phyloP scores from a whole-genome alignment of 2,797 vertebrate species.

The Rhinatrema bivittatum region DNA sequence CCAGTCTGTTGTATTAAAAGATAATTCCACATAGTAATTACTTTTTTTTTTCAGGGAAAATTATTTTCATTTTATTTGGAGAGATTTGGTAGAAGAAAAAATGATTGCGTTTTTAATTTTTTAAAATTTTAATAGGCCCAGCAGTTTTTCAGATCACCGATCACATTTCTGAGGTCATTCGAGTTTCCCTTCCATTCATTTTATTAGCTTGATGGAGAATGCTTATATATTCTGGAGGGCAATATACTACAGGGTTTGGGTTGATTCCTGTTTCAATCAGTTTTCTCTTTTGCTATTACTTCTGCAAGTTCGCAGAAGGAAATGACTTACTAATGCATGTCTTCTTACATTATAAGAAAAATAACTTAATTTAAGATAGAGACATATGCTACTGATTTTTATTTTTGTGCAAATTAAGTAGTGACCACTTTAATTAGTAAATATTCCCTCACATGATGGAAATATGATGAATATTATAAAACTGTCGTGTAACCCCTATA shows the following conservation, averaged over 20 bases:
- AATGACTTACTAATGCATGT: no score
- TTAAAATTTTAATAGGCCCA: neutral
- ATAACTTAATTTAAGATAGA: no score
- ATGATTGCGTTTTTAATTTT: neutral
- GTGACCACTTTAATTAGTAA: no score
- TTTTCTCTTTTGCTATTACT: neutral
- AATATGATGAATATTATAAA: no score
- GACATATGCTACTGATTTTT: no score
- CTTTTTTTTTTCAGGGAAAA: neutral
- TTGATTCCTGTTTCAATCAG: neutral
- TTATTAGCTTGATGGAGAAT: slow-evolving; percentile 1
- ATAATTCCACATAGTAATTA: neutral
- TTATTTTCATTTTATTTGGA: slow-evolving; percentile 3
- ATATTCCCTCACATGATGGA: no score
- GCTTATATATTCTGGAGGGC: neutral
- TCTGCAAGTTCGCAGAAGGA: slow-evolving; percentile 3
- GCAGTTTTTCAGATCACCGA: no score
- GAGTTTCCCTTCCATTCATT: slow-evolving; percentile 18
- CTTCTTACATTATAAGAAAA: no score
- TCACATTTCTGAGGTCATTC: slow-evolving; percentile 8
- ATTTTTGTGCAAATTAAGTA: no score
- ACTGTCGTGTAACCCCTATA: no score
- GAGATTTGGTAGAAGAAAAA: slow-evolving; percentile 2
- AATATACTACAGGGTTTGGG: neutral
- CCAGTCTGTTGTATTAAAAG: neutral